These are phyloP conservation scores for Nannobrachium achirus DNA, from an alignment of 2,113 vertebrate species.

Conservation along the genomic window DNA sequence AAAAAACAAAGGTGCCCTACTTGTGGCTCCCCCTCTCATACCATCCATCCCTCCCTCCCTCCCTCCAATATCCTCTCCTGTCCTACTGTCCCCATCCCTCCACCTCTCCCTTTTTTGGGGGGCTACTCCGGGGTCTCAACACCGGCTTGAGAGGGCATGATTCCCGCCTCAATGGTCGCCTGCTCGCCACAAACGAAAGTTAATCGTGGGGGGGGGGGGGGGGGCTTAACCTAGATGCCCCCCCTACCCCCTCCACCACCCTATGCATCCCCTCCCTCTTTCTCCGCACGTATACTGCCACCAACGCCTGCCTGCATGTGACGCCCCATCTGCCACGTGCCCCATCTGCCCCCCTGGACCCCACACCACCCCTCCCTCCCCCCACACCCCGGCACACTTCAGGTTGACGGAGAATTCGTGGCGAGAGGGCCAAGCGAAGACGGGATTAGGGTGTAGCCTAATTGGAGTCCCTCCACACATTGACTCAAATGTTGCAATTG, in stretches of 20 bases:
- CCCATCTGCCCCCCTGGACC: conserved; percentile 11
- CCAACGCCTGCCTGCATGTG: conserved; percentile 42
- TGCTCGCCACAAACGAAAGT: conserved; percentile 66
- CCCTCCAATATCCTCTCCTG: no score
- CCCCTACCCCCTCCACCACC: neutral
- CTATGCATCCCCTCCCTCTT: neutral
- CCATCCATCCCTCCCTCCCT: conserved; percentile 7
- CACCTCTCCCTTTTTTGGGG: no score
- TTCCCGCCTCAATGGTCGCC: no score
- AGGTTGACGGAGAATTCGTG: no score
- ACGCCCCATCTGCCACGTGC: conserved; percentile 72
- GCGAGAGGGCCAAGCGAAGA: no score
- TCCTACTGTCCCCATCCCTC: no score
- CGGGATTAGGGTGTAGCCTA: no score
- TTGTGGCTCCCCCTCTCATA: conserved; percentile 9
- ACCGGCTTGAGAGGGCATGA: no score
- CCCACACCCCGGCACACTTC: neutral
- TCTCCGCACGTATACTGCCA: neutral
- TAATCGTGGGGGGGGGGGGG: conserved; percentile 77
- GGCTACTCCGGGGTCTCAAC: no score
- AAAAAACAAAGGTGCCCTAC: conserved; percentile 50
- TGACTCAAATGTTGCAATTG: no score
- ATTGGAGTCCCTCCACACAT: no score
- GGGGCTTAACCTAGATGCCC: conserved; percentile 73
- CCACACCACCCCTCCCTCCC: neutral